Conservation (phyloP, 2,888 invertebrate species). For the Lymantria monacha region DNA sequence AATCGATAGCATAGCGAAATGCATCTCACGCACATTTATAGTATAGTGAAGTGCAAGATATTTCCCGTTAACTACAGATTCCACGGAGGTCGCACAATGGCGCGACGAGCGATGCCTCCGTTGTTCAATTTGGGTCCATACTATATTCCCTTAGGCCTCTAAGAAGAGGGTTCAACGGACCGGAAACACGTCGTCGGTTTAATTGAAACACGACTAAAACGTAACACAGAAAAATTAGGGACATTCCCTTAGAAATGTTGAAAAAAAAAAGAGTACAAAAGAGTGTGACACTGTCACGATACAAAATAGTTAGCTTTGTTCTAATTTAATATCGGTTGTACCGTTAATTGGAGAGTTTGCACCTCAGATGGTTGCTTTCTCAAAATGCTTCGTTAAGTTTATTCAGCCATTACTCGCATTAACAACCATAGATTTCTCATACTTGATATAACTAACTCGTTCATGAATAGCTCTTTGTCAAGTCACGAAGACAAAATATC, state of each 20-base stretch:
- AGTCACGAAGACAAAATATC: background rate
- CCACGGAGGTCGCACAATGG: slow-evolving; percentile 60
- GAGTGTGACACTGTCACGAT: slow-evolving; percentile 14
- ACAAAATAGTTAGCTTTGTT: slow-evolving; percentile 33
- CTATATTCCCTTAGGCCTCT: slow-evolving; percentile 49
- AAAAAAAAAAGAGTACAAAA: slow-evolving; percentile 24
- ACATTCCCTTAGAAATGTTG: slow-evolving; percentile 42
- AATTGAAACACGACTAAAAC: slow-evolving; percentile 54
- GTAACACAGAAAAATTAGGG: slow-evolving; percentile 53
- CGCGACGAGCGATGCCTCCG: slow-evolving; percentile 48
- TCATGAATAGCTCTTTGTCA: background rate
- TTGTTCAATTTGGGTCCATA: slow-evolving; percentile 64
- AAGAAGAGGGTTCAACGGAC: slow-evolving; percentile 49
- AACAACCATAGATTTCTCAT: background rate
- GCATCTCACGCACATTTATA: slow-evolving; percentile 58
- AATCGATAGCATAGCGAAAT: slow-evolving; percentile 53
- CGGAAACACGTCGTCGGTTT: slow-evolving; percentile 55
- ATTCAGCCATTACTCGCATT: background rate
- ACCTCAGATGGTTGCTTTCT: slow-evolving; percentile 11
- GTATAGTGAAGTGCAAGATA: slow-evolving; percentile 53
- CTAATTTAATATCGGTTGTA: slow-evolving; percentile 43
- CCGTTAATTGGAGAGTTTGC: slow-evolving; percentile 40
- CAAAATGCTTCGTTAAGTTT: background rate
- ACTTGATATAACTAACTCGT: background rate
- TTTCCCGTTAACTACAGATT: slow-evolving; percentile 69